A percentile compares a stretch with the other conserved stretches of the same genome.
phyloP scores from a whole-genome alignment of 1,140 invertebrate species.

The Tenebrio molitor region DNA sequence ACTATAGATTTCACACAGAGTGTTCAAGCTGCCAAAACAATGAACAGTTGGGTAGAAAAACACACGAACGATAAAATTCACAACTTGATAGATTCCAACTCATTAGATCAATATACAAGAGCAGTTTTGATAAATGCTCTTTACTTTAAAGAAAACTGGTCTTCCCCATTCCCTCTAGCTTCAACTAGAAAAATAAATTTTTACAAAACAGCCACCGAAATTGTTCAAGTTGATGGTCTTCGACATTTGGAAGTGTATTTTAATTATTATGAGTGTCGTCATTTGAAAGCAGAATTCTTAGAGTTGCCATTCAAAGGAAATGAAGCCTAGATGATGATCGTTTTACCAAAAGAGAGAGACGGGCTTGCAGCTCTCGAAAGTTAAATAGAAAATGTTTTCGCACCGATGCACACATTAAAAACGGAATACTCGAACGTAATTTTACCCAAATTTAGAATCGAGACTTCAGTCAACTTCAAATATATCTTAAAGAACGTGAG shows the following conservation, averaged over 20 bases:
- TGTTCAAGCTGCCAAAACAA: conserved; percentile 58
- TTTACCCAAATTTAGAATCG: conserved; percentile 68
- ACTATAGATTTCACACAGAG: conserved; percentile 70
- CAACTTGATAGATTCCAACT: not conserved
- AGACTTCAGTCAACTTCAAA: conserved; percentile 65
- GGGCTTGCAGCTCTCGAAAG: conserved; percentile 66
- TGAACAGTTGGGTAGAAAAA: conserved; percentile 1
- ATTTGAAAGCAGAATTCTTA: conserved; percentile 70
- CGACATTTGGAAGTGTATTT: conserved; percentile 69
- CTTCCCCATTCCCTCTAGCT: not conserved
- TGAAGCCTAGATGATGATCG: conserved; percentile 73
- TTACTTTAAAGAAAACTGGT: not conserved
- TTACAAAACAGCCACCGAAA: conserved; percentile 61
- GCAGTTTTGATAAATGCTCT: not conserved
- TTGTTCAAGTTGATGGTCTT: conserved; percentile 75
- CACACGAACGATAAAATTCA: not conserved
- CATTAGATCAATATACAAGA: not conserved
- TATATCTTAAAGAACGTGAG: not conserved
- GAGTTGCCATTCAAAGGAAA: conserved; percentile 73
- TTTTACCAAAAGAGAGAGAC: conserved; percentile 75
- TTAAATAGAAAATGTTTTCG: conserved; percentile 54
- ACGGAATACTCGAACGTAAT: conserved; percentile 53
- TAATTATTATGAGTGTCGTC: conserved; percentile 67
- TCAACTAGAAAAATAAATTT: conserved; percentile 14
- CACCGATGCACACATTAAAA: conserved; percentile 48